Conservation (phyloP, 2,888 invertebrate species). For the Sinhomidia bicolor region DNA sequence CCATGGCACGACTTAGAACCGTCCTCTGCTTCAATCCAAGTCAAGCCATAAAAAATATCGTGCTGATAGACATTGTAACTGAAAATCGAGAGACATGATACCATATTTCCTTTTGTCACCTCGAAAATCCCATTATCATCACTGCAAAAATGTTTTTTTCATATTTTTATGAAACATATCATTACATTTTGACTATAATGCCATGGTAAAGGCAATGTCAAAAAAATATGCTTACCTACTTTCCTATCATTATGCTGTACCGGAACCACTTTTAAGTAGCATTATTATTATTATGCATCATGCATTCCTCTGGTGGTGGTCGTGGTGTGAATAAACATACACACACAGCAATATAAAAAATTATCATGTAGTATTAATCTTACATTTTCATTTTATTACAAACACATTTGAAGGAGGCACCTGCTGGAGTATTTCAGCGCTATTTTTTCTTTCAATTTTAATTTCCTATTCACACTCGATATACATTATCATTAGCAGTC, state of each 20-base stretch:
- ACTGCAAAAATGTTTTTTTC: neutral
- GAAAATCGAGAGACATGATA: neutral
- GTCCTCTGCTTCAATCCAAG: neutral
- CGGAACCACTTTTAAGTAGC: slow-evolving; percentile 19
- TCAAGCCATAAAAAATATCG: neutral
- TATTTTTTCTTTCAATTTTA: neutral
- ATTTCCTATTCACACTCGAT: slow-evolving; percentile 11
- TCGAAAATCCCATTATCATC: neutral
- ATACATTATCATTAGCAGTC: slow-evolving; percentile 1
- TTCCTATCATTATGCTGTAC: neutral
- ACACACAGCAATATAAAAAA: neutral
- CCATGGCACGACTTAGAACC: slow-evolving; percentile 39
- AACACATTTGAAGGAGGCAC: no score
- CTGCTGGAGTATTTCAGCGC: neutral
- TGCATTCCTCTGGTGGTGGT: neutral
- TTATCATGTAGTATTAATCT: neutral
- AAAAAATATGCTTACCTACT: no score
- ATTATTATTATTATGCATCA: no score
- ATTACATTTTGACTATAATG: neutral
- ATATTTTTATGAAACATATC: neutral
- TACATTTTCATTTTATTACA: no score
- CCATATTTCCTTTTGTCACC: neutral
- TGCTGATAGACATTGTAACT: neutral
- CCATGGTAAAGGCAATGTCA: neutral
- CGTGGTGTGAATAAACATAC: no score